Conservation (phyloP, 2,797 vertebrate genomes). For the Hyperoplus immaculatus region DNA sequence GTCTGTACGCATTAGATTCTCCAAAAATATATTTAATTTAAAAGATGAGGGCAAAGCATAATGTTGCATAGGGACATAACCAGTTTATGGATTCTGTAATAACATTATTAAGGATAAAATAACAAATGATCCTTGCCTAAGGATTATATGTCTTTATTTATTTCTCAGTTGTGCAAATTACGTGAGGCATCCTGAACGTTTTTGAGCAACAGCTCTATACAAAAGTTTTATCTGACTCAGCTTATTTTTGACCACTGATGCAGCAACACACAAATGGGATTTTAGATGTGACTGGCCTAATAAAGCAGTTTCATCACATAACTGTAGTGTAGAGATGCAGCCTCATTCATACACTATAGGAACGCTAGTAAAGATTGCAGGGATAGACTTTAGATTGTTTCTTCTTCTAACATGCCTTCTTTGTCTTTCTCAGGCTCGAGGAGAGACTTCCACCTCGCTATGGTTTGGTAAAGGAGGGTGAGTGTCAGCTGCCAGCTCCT, state of each 20-base stretch:
- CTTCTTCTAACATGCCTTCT: constrained; percentile 28
- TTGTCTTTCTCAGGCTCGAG: constrained; percentile 88
- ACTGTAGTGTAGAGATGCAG: not conserved
- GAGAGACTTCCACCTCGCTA: constrained; percentile 92
- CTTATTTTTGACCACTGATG: not conserved
- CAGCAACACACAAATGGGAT: constrained; percentile 12
- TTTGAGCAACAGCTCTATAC: not conserved
- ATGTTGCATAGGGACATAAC: constrained; percentile 22
- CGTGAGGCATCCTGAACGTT: not conserved
- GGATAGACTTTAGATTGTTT: constrained; percentile 9
- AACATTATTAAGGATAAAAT: not conserved
- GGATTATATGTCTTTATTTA: constrained; percentile 12
- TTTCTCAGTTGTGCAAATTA: constrained; percentile 11
- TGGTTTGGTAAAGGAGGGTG: constrained; percentile 93
- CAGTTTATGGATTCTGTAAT: constrained; percentile 7
- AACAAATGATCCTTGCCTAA: not conserved
- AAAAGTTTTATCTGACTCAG: not conserved
- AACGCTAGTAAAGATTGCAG: constrained; percentile 17
- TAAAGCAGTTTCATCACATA: constrained; percentile 24
- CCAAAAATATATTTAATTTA: not conserved
- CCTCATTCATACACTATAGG: constrained; percentile 12
- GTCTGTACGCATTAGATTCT: constrained; percentile 4
- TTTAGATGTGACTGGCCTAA: constrained; percentile 10
- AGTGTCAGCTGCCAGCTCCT: constrained; percentile 56
- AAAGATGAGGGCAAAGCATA: not conserved